A percentile compares a stretch with the other conserved stretches of the same genome.
Evolutionary conservation across 2,113 vertebrate genomes (phyloP).

Genomic region (Cheilinus undulatus): DNA sequence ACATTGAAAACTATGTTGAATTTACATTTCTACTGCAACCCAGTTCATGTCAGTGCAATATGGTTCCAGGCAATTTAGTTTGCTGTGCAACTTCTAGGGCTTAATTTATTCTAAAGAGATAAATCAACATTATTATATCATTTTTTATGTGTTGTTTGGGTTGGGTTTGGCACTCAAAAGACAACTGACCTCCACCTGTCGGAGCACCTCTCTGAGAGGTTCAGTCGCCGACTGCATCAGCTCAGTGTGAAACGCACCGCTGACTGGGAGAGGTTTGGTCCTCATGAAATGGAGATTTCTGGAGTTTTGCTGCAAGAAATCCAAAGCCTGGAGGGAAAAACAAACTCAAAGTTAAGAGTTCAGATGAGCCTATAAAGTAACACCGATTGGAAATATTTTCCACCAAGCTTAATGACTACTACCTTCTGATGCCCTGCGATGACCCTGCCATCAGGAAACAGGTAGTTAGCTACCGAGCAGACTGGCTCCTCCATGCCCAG

Average conservation of each 20-base stretch:
- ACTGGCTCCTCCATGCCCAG: slow-evolving; percentile 88
- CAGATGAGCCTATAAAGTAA: neutral
- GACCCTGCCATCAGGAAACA: slow-evolving; percentile 94
- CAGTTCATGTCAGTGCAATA: no score
- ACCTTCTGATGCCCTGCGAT: slow-evolving; percentile 94
- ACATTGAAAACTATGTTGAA: no score
- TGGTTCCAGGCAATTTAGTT: no score
- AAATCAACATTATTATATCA: neutral
- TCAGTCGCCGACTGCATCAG: slow-evolving; percentile 89
- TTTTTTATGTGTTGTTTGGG: neutral
- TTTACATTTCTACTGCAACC: no score
- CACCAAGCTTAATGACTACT: neutral
- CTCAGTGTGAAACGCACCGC: slow-evolving; percentile 92
- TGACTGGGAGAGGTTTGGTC: slow-evolving; percentile 87
- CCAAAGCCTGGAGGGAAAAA: slow-evolving; percentile 86
- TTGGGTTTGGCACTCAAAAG: neutral
- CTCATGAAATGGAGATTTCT: slow-evolving; percentile 83
- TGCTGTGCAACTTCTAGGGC: no score
- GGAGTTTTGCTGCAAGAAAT: slow-evolving; percentile 91
- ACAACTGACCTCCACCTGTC: slow-evolving; percentile 76
- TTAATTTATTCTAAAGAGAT: no score
- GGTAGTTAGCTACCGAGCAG: slow-evolving; percentile 91
- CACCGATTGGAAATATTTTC: neutral
- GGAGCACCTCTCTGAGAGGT: slow-evolving; percentile 85
- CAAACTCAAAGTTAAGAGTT: neutral